Conservation (phyloP, 2,888 invertebrate genomes). For the Trypoxylon attenuatum region DNA sequence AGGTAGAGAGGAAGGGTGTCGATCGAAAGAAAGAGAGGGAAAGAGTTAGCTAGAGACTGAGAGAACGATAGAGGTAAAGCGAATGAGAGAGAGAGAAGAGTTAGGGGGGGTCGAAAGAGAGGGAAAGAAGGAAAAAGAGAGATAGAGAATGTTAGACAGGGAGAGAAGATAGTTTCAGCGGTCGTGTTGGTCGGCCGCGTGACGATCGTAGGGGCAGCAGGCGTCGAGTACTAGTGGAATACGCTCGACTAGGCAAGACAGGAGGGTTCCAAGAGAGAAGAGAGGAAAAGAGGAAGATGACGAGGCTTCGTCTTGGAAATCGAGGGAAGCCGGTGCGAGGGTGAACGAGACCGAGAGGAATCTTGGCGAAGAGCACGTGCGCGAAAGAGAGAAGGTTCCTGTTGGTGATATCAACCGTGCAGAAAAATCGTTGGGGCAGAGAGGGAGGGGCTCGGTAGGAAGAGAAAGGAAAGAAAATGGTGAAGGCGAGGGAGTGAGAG, state of each 20-base stretch:
- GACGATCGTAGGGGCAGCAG: neutral
- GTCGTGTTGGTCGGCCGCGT: no score
- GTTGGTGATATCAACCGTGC: slow-evolving; percentile 28
- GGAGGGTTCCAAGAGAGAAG: no score
- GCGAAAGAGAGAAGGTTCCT: slow-evolving; percentile 15
- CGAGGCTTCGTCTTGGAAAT: no score
- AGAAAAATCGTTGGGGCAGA: slow-evolving; percentile 13
- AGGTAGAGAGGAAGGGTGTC: no score
- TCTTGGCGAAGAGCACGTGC: neutral
- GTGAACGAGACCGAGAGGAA: neutral
- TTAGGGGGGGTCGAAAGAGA: slow-evolving; percentile 31
- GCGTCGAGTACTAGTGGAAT: no score
- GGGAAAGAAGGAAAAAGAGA: neutral
- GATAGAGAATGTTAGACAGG: neutral
- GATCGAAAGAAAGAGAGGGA: no score
- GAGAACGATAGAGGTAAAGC: neutral
- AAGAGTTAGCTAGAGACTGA: no score
- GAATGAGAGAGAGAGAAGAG: slow-evolving; percentile 19
- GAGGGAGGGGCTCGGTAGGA: slow-evolving; percentile 16
- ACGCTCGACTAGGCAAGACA: no score
- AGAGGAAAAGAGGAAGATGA: no score
- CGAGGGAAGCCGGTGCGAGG: neutral
- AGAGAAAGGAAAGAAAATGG: no score
- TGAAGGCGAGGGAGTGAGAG: slow-evolving; percentile 23
- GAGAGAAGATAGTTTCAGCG: no score